Percentiles rank a stretch among this genome's conserved stretches.
These are phyloP conservation scores for Lacanobia oleracea DNA, from an alignment of 2,888 invertebrate species.

Conservation along the genomic window DNA sequence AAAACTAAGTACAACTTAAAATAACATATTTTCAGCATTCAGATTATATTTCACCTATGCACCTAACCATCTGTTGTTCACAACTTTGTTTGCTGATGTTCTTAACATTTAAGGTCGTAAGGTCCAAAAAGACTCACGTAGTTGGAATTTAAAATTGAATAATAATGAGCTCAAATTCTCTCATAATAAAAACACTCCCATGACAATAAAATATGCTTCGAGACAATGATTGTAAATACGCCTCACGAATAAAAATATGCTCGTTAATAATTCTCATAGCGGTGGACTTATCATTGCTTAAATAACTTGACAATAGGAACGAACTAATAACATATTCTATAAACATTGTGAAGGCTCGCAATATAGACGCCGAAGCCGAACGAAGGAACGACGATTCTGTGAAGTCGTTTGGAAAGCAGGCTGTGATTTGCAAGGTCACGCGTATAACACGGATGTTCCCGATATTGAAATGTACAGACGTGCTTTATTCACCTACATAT, in stretches of 20 bases:
- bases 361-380: conserved; percentile 86
- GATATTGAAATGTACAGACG: conserved; percentile 90
- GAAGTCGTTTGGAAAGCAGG: conserved; percentile 91
- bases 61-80: neutral
- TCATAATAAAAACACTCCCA: conserved; percentile 64
- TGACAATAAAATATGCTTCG: conserved; percentile 66
- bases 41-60: neutral
- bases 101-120: neutral
- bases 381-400: conserved; percentile 84
- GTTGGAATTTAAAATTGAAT: conserved; percentile 50
- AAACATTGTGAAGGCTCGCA: conserved; percentile 83
- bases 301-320: conserved; percentile 80
- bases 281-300: conserved; percentile 79
- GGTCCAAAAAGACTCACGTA: conserved; percentile 24
- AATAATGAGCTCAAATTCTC: conserved; percentile 48
- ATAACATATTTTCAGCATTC: neutral
- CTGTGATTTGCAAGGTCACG: conserved; percentile 91
- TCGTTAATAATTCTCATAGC: conserved; percentile 74
- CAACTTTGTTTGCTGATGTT: neutral
- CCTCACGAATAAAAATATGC: conserved; percentile 74
- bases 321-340: conserved; percentile 85
- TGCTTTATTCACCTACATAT: conserved; percentile 91
- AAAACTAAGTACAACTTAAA: neutral
- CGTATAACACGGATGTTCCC: conserved; percentile 91
- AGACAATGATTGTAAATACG: conserved; percentile 69